These are phyloP conservation scores for Drosophila nigricruria DNA, from an alignment of 2,888 invertebrate species.

Conservation along the genomic window DNA sequence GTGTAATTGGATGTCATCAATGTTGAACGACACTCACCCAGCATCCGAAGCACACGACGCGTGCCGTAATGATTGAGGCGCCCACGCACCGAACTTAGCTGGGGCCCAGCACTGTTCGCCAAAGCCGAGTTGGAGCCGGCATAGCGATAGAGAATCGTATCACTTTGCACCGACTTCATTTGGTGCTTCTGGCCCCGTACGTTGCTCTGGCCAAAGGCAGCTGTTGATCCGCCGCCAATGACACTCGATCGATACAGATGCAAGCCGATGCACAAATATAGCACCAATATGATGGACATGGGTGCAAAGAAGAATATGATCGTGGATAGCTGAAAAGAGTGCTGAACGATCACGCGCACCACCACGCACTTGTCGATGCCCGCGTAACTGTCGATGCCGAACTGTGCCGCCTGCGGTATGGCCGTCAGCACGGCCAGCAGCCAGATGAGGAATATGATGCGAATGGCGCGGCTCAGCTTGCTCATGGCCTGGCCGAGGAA, in stretches of 20 bases:
- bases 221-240: conserved; percentile 77
- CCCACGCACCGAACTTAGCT: conserved; percentile 86
- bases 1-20: conserved; percentile 10
- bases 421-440: conserved; percentile 90
- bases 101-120: conserved; percentile 73
- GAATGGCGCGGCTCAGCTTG: conserved; percentile 92
- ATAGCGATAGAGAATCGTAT: conserved; percentile 80
- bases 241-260: conserved; percentile 87
- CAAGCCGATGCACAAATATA: conserved; percentile 91
- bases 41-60: conserved; percentile 90
- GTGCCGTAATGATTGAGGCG: conserved; percentile 87
- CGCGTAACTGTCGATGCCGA: conserved; percentile 87
- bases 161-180: conserved; percentile 72
- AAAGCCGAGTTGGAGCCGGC: conserved; percentile 79
- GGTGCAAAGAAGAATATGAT: conserved; percentile 94
- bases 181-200: conserved; percentile 82
- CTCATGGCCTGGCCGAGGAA: conserved; percentile 91
- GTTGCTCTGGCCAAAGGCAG: conserved; percentile 80
- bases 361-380: conserved; percentile 82
- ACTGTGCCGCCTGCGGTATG: conserved; percentile 92
- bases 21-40: conserved; percentile 87
- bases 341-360: conserved; percentile 84
- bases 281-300: conserved; percentile 93
- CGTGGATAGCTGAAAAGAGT: conserved; percentile 88
- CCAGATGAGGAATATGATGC: conserved; percentile 92